Base-by-base conservation (phyloP, 1,140 invertebrate species). In the Choristoneura fumiferana region DNA sequence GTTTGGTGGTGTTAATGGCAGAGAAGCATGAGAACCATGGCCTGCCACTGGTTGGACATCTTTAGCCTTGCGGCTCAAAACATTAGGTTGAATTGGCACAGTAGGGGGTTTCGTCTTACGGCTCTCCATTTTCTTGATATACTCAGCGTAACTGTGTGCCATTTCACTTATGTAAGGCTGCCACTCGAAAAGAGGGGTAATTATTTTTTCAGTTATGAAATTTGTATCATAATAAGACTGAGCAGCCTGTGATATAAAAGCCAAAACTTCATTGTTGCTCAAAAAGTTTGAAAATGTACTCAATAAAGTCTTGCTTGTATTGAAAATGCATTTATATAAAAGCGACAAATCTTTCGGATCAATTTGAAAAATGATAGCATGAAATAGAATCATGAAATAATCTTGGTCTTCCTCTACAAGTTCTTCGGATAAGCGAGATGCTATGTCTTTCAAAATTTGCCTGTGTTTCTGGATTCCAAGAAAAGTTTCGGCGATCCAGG, bases 191-290 rank as follows among this genome's bases (percentile, higher is more conserved):
- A 92, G 62, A 12, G 90, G 87, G 29, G 62, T 57, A 22, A 90
- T 76, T 36, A 91, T 88, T 54, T 87, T 84, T 39, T 89, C 74
- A n/a, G 89, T 73, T 17, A 91, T 75, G 66, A 85, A 91, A 49
- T 76, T 81, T 37, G 83, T 84, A 58, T 91, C 91, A 61, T 88
- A 90, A 61, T 67, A 53, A 34, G 18, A n/a, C 63, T 82, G 72
- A 33, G 81, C 86, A 62, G 83, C 53, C 54, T 84, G 71, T 5
- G 78, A 76, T 55, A 87, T 78, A 39, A 65, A 71, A 39, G 67
- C 62, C 12, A 89, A 60, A 49, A 80, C 63, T 67, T 84, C 77
- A 57, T 80, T 72, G 37, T 77, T 84, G 22, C 73, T 73, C 8
- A 90, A 75, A 63, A 81, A 89, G 13, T 71, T 69, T 14, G 87